Base-by-base conservation (phyloP, 2,113 vertebrate genomes). In the Oriolus oriolus region DNA sequence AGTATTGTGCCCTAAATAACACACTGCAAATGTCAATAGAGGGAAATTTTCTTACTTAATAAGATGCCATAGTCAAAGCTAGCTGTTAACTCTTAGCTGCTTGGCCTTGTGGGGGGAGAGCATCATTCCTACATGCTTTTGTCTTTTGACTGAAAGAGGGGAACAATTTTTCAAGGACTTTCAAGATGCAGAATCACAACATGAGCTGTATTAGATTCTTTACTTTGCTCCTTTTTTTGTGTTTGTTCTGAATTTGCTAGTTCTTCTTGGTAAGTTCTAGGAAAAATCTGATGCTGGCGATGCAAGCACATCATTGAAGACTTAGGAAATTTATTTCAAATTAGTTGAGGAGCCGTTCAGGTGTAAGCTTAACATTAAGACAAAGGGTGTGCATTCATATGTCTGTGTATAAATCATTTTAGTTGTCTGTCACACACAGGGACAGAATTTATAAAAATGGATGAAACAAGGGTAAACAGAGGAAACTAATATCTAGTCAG, bases 11-110 rank as follows among this genome's bases (percentile, higher is more conserved):
- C 92, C 89, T 97, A 93, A 96, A 92, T 97, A 95, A 95, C 82
- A 93, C 68, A 95, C 93, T 92, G 75, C 85, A 95, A 97, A 96
- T 96, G 94, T 97, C 96, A 96, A 69, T 70, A 96, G 71, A 93
- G 76, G 71, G 87, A 96, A 83, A 81, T 96, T 97, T 97, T 95
- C 90, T 52, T 39, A 87, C 76, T 96, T 98, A 93, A 75, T 97
- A 83, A 96, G 54, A 89, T 78, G 89, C 92, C 95, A 44, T 47
- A 82, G 96, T 42, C 84, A 87, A 95, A 97, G 83, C 81, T 97
- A 98, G 95, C 93, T 98, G 95, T 97, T 98, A 95, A 89, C 87
- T 97, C 81, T 92, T 95, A 93, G 89, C 73, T 94, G 88, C 87
- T 94, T 96, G 77, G 93, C 69, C 33, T 78, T 94, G 56, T 35